A percentile compares a stretch with the other conserved stretches of the same genome.
These are phyloP conservation scores for Anas platyrhynchos DNA, from an alignment of 2,113 vertebrate species.

Conservation along the genomic window DNA sequence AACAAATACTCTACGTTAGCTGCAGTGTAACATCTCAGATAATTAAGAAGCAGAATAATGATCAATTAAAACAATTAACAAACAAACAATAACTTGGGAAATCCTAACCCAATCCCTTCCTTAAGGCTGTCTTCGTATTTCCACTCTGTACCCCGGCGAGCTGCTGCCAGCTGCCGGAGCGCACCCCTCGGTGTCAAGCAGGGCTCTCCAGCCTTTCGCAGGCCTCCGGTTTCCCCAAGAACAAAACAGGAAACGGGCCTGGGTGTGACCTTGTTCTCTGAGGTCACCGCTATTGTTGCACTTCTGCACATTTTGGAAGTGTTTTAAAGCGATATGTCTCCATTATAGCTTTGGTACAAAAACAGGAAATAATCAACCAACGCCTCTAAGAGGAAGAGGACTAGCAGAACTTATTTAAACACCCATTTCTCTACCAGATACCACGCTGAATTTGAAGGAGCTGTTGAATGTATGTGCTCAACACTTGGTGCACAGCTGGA, in stretches of 20 bases:
- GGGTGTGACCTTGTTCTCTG: conserved; percentile 65
- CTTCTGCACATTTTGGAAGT: conserved; percentile 74
- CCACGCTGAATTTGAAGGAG: neutral
- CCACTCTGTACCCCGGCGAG: neutral
- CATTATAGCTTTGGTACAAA: conserved; percentile 68
- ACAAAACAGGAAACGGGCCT: conserved; percentile 77
- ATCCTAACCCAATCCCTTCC: neutral
- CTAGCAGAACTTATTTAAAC: conserved; percentile 15
- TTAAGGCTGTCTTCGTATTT: neutral
- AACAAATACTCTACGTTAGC: neutral
- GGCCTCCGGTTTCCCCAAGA: conserved; percentile 41
- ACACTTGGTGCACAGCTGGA: neutral
- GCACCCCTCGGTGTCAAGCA: neutral
- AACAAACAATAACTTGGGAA: neutral
- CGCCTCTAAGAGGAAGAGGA: conserved; percentile 68
- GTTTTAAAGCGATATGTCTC: conserved; percentile 67
- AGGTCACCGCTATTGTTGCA: conserved; percentile 74
- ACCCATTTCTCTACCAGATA: conserved; percentile 2
- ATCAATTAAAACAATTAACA: neutral
- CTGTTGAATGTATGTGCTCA: neutral
- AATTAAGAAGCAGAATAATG: neutral
- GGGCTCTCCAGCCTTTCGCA: neutral
- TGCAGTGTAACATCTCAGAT: neutral
- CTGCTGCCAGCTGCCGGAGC: neutral
- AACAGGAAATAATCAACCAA: conserved; percentile 77